Conservation (phyloP, 1,140 invertebrate genomes). For the Pteromalus puparum region DNA sequence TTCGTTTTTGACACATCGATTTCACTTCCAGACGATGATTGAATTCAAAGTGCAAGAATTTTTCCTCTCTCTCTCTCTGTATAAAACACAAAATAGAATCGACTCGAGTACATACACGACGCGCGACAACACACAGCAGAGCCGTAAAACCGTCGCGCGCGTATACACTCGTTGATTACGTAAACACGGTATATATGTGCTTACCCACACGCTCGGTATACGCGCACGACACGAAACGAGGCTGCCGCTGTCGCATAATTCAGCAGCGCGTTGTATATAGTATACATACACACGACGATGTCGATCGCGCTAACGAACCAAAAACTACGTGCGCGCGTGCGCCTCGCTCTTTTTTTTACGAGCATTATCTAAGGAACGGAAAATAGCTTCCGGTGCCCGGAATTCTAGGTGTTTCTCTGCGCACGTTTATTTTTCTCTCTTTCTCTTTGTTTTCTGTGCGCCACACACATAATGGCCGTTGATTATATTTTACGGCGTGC, state of each 20-base stretch:
- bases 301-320: constrained; percentile 47
- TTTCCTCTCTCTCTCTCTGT: too few relatives aligned
- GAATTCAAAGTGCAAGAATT: not conserved
- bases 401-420: constrained; percentile 43
- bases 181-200: constrained; percentile 35
- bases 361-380: constrained; percentile 42
- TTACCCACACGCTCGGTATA: not conserved
- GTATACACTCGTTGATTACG: constrained; percentile 18
- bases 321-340: constrained; percentile 23
- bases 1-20: not conserved
- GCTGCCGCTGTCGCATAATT: constrained; percentile 32
- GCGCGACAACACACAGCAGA: not conserved
- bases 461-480: not conserved
- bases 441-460: not conserved
- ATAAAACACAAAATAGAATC: too few relatives aligned
- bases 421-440: not conserved
- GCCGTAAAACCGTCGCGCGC: not conserved
- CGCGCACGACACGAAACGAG: not conserved
- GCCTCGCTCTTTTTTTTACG: constrained; percentile 27
- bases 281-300: not conserved
- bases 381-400: constrained; percentile 26
- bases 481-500: not conserved
- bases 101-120: not conserved
- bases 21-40: not conserved
- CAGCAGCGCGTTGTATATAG: not conserved